Percentiles rank a stretch among this genome's conserved stretches.
Conservation (phyloP, 2,888 invertebrate species). For the Glaucopsyche alexis region DNA sequence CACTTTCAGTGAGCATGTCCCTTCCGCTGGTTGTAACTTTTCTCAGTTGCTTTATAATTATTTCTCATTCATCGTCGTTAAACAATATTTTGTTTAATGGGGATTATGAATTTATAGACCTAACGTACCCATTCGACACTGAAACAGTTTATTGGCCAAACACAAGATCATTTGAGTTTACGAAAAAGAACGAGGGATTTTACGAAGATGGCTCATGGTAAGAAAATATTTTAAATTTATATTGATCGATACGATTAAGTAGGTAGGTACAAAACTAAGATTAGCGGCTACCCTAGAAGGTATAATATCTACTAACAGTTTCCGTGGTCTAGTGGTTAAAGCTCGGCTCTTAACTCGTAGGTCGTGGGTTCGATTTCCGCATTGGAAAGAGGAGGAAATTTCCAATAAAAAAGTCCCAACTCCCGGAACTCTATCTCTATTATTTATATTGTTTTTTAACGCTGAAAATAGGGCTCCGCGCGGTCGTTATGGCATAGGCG, state of each 20-base stretch:
- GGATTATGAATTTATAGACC: slow-evolving; percentile 58
- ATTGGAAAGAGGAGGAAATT: too few species aligned
- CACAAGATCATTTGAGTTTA: slow-evolving; percentile 49
- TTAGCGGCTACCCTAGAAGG: too few species aligned
- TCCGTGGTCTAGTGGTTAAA: too few species aligned
- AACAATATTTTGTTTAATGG: slow-evolving; percentile 52
- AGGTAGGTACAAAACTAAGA: too few species aligned
- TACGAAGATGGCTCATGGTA: slow-evolving; percentile 50
- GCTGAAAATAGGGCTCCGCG: too few species aligned
- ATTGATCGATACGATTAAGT: neutral
- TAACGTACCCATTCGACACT: slow-evolving; percentile 56
- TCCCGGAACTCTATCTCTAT: too few species aligned
- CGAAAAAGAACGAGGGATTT: slow-evolving; percentile 45
- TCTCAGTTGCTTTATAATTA: neutral
- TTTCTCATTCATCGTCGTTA: slow-evolving; percentile 39
- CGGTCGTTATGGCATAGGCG: too few species aligned
- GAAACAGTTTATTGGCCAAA: slow-evolving; percentile 56
- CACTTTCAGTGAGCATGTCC: neutral
- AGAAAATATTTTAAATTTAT: slow-evolving; percentile 36
- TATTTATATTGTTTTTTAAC: too few species aligned
- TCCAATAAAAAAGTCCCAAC: too few species aligned
- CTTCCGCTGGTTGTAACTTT: neutral
- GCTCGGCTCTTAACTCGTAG: too few species aligned
- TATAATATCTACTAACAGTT: too few species aligned
- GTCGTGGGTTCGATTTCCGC: too few species aligned